Evolutionary conservation across 1,140 invertebrate genomes (phyloP), one percentile per base, ranked within the genome.

Genomic region (Drosophila orena): DNA sequence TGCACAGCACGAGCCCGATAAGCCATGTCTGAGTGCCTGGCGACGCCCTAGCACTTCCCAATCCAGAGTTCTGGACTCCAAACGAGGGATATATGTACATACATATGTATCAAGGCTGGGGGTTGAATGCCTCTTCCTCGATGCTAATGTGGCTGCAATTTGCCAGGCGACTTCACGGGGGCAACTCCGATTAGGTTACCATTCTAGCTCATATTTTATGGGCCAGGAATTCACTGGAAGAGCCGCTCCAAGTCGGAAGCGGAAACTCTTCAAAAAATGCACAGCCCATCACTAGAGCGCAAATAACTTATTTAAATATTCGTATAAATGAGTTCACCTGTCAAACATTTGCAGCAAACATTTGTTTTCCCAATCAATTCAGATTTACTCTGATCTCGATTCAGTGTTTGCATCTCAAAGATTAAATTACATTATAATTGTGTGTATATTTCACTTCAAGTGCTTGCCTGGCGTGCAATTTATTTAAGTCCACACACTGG

Each of bases 21-120:
- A 70, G 66, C 42, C 11, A 37, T 70, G 66, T 70, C 66, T 70
- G 66, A 70, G 66, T 70, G 66, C 66, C 66, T 70, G 66, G 66
- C 66, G 66, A 46, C 62, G 58, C 58, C 24, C 17, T 34, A 60
- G 43, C 62, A 47, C 62, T 69, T 54, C 38, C 34, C 66, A 53
- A 27, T 62, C 35, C 49, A 38, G 27, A 20, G 42, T 47, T 44
- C 42, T 22, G 8, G 17, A 12, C 11, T 44, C 17, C 17, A 22
- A 20, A 22, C 15, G 17, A 44, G 42, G 42, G 17, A 20, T 20
- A 20, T 42, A 17, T 24, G 24, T 24, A 4, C 4, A 24, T 8
- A n/a, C 8, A 10, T 8, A 1, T 4, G 35, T 60, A 65, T 40
- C 66, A 70, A 70, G 64, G 66, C 38, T 55, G 66, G 69, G 66